These are phyloP conservation scores for Pseudoips prasinana DNA, from an alignment of 2,888 invertebrate species.

Conservation along the genomic window DNA sequence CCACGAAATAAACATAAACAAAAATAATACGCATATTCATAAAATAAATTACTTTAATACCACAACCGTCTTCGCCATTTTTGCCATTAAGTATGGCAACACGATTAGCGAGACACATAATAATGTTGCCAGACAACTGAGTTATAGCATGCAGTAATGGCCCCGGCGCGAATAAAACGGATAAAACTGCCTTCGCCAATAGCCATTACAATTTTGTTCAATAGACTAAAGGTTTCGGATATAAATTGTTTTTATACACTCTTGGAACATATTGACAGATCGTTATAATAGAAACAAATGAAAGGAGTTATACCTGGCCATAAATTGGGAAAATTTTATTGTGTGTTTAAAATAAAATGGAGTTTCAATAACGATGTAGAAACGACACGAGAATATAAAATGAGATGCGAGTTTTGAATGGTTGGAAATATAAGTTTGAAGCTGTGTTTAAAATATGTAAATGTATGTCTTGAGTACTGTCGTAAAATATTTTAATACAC, in stretches of 20 bases:
- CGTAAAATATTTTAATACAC: no score
- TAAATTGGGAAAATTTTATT: no score
- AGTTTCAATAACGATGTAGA: no score
- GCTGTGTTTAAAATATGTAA: no score
- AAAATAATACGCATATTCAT: slow-evolving; percentile 12
- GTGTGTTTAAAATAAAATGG: no score
- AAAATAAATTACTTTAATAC: slow-evolving; percentile 25
- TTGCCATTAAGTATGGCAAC: slow-evolving; percentile 46
- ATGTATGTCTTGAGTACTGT: no score
- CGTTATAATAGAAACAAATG: no score
- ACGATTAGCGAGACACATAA: slow-evolving; percentile 44
- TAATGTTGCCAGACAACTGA: slow-evolving; percentile 50
- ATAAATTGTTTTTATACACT: slow-evolving; percentile 15
- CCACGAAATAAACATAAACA: slow-evolving; percentile 17
- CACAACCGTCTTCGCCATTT: slow-evolving; percentile 33
- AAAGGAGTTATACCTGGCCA: no score
- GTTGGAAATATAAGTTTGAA: no score
- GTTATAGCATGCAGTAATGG: slow-evolving; percentile 41
- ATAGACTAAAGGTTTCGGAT: slow-evolving; percentile 10
- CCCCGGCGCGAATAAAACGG: slow-evolving; percentile 29
- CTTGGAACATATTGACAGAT: slow-evolving; percentile 8
- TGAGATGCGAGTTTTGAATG: no score
- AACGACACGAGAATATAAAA: no score
- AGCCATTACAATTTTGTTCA: slow-evolving; percentile 17
- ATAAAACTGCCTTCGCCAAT: slow-evolving; percentile 25